These are phyloP conservation scores for Apodemia hepburni DNA, from an alignment of 2,888 invertebrate species.

Conservation along the genomic window DNA sequence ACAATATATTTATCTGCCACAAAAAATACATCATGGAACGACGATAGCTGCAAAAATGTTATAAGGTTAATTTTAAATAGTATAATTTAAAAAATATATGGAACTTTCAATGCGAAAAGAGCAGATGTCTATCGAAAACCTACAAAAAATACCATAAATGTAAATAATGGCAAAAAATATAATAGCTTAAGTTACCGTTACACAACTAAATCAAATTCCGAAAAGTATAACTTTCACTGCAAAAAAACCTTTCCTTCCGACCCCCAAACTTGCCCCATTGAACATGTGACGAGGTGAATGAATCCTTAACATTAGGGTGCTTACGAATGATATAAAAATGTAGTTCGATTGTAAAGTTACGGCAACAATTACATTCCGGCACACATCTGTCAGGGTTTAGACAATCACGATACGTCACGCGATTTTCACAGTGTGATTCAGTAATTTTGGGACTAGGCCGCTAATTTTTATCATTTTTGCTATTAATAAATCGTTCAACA, in stretches of 20 bases:
- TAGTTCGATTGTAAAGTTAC: slow-evolving; percentile 60
- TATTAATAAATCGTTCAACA: no score
- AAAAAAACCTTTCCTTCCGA: slow-evolving; percentile 63
- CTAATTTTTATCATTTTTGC: neutral
- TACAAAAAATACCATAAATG: neutral
- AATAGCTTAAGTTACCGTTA: slow-evolving; percentile 39
- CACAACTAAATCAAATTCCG: slow-evolving; percentile 52
- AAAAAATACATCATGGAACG: no score
- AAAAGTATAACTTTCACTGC: slow-evolving; percentile 51
- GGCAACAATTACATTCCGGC: slow-evolving; percentile 76
- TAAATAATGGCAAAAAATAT: slow-evolving; percentile 16
- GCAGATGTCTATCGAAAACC: neutral
- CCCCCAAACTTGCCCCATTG: slow-evolving; percentile 60
- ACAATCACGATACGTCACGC: slow-evolving; percentile 80
- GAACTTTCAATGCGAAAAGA: no score
- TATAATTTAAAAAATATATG: no score
- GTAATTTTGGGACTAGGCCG: slow-evolving; percentile 43
- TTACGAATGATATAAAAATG: slow-evolving; percentile 61
- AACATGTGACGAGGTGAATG: slow-evolving; percentile 79
- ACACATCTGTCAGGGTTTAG: slow-evolving; percentile 79
- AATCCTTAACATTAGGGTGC: slow-evolving; percentile 60
- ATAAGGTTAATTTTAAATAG: no score
- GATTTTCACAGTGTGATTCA: slow-evolving; percentile 43
- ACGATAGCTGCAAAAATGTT: no score
- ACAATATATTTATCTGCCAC: no score